Percentiles rank a stretch among this genome's conserved stretches.
Evolutionary conservation across 1,140 invertebrate species (phyloP).

Genomic region (Pseudomyrmex sp.): DNA sequence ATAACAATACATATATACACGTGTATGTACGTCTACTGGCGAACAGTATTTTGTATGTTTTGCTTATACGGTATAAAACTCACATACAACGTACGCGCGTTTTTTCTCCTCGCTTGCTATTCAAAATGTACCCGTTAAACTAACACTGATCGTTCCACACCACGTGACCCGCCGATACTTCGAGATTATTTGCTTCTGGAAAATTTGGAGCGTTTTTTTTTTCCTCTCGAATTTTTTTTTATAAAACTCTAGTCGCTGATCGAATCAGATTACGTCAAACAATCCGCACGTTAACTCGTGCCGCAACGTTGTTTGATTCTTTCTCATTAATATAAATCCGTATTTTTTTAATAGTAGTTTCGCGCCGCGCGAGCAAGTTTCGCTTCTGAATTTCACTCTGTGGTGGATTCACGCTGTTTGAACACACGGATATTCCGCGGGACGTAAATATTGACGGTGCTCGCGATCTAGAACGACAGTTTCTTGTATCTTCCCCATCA

Average conservation of each 20-base stretch:
- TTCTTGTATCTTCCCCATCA: conserved; percentile 46
- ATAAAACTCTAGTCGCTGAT: background rate
- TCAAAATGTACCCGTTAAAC: conserved; percentile 29
- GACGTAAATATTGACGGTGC: conserved; percentile 14
- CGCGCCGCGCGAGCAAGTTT: background rate
- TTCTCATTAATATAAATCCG: too few species aligned
- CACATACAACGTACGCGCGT: conserved; percentile 59
- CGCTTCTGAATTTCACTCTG: background rate
- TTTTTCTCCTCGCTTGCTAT: conserved; percentile 44
- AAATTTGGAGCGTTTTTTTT: too few species aligned
- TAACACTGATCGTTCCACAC: conserved; percentile 7
- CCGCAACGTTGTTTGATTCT: too few species aligned
- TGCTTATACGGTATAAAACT: conserved; percentile 74
- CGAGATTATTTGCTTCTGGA: background rate
- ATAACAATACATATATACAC: conserved; percentile 72
- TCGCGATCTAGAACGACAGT: conserved; percentile 19
- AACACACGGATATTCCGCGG: too few species aligned
- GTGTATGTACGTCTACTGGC: conserved; percentile 68
- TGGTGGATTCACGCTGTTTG: background rate
- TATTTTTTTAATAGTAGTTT: too few species aligned
- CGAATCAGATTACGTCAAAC: background rate
- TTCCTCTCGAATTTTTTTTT: background rate
- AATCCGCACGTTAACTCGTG: background rate
- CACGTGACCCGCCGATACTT: background rate
- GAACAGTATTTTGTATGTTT: conserved; percentile 63